phyloP scores from a whole-genome alignment of 2,113 vertebrate genomes.

The Phylloscopus trochilus region DNA sequence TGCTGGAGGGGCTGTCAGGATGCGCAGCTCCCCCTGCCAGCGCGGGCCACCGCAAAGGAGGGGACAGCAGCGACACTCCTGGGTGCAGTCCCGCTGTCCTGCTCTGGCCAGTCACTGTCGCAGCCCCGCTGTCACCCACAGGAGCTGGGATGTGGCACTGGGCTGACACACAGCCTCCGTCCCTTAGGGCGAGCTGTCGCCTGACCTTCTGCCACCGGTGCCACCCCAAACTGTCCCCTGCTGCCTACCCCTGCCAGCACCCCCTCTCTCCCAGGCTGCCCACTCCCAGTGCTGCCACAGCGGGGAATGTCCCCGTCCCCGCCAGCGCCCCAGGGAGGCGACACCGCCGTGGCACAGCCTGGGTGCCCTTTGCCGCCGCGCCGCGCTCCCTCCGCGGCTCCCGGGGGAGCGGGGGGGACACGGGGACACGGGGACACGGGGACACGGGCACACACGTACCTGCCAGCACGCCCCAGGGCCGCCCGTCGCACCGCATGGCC shows the following conservation, averaged over 20 bases:
- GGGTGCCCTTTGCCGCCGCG: neutral
- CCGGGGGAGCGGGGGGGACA: neutral
- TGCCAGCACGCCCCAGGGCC: slow-evolving; percentile 8
- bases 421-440: neutral
- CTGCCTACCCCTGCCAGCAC: neutral
- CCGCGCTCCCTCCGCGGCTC: neutral
- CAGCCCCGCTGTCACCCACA: neutral
- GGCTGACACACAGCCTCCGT: neutral
- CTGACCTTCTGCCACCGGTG: neutral
- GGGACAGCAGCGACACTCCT: neutral
- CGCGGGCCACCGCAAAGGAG: accelerated
- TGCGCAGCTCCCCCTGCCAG: neutral
- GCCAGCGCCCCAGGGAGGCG: neutral
- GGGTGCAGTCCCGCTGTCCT: neutral
- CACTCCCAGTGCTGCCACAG: neutral
- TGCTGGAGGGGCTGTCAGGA: neutral
- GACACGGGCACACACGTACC: slow-evolving; percentile 30
- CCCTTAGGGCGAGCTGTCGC: neutral
- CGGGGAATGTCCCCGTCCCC: accelerated
- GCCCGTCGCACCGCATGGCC: slow-evolving; percentile 53
- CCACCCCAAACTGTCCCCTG: neutral
- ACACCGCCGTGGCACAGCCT: neutral
- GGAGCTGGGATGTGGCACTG: accelerated
- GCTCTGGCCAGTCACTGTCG: neutral
- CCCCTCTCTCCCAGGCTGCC: neutral